phyloP scores from a whole-genome alignment of 2,888 invertebrate genomes.

The Molorchus minor region DNA sequence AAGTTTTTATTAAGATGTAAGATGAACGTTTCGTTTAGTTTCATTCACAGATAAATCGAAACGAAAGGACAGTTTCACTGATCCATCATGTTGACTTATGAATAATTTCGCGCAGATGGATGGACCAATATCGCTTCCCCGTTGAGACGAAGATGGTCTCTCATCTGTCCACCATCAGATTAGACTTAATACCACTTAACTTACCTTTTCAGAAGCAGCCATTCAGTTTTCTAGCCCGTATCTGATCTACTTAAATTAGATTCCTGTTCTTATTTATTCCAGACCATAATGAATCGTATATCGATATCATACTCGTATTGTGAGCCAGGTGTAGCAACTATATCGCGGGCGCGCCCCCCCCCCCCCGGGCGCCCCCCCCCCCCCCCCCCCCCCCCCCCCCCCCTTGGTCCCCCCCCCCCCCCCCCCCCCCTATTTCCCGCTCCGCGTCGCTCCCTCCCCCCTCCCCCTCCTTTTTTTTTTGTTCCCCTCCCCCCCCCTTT shows the following conservation, averaged over 20 bases:
- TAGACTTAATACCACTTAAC: constrained; percentile 55
- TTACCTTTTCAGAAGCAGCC: constrained; percentile 49
- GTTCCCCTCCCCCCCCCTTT: too few species aligned
- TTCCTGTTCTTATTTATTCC: constrained; percentile 38
- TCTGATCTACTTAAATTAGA: constrained; percentile 47
- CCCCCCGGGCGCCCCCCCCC: too few species aligned
- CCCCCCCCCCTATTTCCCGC: too few species aligned
- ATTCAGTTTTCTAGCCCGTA: constrained; percentile 42
- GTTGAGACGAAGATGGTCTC: constrained; percentile 51
- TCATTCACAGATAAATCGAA: constrained; percentile 38
- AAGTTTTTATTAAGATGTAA: constrained; percentile 44
- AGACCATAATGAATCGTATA: constrained; percentile 32
- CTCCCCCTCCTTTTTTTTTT: too few species aligned
- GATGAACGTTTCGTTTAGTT: constrained; percentile 36
- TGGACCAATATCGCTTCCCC: constrained; percentile 56
- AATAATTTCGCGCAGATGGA: constrained; percentile 60
- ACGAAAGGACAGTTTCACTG: constrained; percentile 29
- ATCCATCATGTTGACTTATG: constrained; percentile 48
- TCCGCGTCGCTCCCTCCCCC: too few species aligned
- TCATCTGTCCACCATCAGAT: constrained; percentile 56
- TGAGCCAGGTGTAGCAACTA: constrained; percentile 18
- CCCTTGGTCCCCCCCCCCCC: too few species aligned
- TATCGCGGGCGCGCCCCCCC: too few species aligned
- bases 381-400: too few species aligned
- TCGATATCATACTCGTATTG: constrained; percentile 22